Percentiles rank a stretch among this genome's conserved stretches.
Evolutionary conservation across 2,797 vertebrate genomes (phyloP).

Genomic region (Perodicticus potto): DNA sequence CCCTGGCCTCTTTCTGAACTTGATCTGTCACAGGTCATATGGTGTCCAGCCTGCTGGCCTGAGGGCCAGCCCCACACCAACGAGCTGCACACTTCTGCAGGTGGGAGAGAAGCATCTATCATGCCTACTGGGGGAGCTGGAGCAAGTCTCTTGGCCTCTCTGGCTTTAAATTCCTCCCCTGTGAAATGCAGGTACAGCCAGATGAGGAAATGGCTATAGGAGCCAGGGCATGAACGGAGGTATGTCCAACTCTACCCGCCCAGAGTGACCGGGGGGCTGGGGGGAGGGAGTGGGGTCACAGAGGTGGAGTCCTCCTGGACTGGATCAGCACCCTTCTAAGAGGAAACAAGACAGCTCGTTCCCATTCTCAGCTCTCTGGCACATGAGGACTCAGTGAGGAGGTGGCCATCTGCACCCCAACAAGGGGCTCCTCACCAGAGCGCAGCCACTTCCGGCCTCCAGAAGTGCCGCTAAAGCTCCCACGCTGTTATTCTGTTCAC

Average conservation of each 20-base stretch:
- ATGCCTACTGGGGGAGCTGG: neutral
- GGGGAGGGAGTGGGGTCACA: neutral
- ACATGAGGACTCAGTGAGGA: accelerated
- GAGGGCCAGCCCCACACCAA: too few relatives aligned
- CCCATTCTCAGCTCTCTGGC: neutral
- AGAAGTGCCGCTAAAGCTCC: neutral
- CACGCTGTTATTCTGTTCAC: neutral
- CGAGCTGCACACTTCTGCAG: neutral
- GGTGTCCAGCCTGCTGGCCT: neutral
- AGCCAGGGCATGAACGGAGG: neutral
- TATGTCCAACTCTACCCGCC: neutral
- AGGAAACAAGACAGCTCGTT: neutral
- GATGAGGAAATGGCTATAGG: neutral
- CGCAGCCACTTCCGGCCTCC: neutral
- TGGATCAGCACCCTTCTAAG: neutral
- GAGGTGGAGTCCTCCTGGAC: too few relatives aligned
- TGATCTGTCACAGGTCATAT: neutral
- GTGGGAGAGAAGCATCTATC: neutral
- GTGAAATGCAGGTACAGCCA: neutral
- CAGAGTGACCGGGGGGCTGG: accelerated
- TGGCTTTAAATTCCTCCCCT: neutral
- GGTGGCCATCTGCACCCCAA: accelerated
- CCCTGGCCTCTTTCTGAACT: neutral
- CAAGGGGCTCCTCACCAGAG: neutral
- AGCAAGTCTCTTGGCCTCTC: neutral